Percentiles rank a stretch among this genome's conserved stretches.
Conservation (phyloP, 1,140 invertebrate species). For the Papilio glaucus region DNA sequence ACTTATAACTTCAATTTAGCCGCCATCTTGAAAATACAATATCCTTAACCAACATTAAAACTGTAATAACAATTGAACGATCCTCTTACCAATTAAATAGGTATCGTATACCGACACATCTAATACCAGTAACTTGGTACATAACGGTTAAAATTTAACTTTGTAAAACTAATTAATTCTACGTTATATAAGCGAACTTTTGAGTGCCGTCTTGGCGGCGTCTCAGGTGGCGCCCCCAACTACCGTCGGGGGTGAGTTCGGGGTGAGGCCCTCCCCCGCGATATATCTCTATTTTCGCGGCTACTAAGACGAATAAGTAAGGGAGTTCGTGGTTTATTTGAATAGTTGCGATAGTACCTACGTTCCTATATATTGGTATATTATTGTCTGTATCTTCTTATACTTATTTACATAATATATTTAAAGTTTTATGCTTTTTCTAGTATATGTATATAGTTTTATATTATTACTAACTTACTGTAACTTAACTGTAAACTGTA, state of each 20-base stretch:
- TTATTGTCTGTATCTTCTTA: background rate
- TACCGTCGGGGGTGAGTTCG: background rate
- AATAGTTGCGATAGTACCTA: background rate
- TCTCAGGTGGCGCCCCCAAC: slow-evolving; percentile 45
- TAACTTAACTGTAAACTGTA: too few species aligned
- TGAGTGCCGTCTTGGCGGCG: slow-evolving; percentile 52
- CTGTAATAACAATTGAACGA: slow-evolving; percentile 30
- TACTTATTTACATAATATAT: too few species aligned
- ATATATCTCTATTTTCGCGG: slow-evolving; percentile 49
- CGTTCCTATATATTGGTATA: background rate
- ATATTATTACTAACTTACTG: too few species aligned
- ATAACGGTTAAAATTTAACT: slow-evolving; percentile 45
- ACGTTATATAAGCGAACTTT: slow-evolving; percentile 53
- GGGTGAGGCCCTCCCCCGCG: slow-evolving; percentile 13
- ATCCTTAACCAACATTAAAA: background rate
- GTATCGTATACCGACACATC: slow-evolving; percentile 27
- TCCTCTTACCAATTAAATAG: slow-evolving; percentile 28
- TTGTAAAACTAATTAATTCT: slow-evolving; percentile 55
- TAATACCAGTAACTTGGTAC: slow-evolving; percentile 16
- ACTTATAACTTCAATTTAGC: background rate
- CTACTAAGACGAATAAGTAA: slow-evolving; percentile 39
- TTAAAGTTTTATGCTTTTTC: too few species aligned
- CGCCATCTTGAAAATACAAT: slow-evolving; percentile 21
- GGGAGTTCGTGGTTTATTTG: slow-evolving; percentile 15
- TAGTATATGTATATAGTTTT: too few species aligned